A percentile compares a stretch with the other conserved stretches of the same genome.
These are phyloP conservation scores for Eupithecia subumbrata DNA, from an alignment of 2,888 invertebrate species.

Conservation along the genomic window DNA sequence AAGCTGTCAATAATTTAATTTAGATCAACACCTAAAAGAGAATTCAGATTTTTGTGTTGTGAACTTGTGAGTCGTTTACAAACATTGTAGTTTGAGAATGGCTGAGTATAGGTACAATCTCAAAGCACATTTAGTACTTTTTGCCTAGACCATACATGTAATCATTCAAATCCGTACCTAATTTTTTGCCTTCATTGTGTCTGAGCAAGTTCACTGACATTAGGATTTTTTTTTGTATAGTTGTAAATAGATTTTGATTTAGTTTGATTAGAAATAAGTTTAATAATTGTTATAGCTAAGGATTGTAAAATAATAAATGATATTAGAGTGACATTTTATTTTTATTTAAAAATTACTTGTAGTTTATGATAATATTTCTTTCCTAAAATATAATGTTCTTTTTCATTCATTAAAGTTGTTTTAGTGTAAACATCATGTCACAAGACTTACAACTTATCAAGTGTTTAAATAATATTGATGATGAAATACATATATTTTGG, in stretches of 20 bases:
- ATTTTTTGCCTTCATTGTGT: too few species aligned
- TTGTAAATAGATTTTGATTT: not conserved
- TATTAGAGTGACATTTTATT: not conserved
- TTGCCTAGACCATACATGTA: too few species aligned
- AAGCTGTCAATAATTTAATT: too few species aligned
- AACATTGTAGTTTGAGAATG: not conserved
- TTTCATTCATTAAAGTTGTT: not conserved
- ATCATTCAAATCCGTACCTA: not conserved
- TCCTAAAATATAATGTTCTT: not conserved
- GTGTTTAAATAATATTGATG: not conserved
- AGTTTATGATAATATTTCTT: not conserved
- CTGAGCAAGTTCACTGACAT: not conserved
- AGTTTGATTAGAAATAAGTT: not conserved
- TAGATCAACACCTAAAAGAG: too few species aligned
- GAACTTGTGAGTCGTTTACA: not conserved
- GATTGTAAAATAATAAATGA: not conserved
- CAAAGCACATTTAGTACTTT: too few species aligned
- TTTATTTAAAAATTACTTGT: not conserved
- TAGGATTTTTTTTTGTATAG: not conserved
- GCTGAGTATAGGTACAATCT: too few species aligned
- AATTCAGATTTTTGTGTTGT: not conserved
- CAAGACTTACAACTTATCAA: not conserved
- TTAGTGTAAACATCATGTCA: not conserved
- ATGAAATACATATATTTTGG: not conserved
- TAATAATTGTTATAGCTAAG: conserved; percentile 7